Percentiles rank a stretch among this genome's conserved stretches.
Evolutionary conservation across 2,797 vertebrate genomes (phyloP).

Genomic region (Malacoctenus gilli): DNA sequence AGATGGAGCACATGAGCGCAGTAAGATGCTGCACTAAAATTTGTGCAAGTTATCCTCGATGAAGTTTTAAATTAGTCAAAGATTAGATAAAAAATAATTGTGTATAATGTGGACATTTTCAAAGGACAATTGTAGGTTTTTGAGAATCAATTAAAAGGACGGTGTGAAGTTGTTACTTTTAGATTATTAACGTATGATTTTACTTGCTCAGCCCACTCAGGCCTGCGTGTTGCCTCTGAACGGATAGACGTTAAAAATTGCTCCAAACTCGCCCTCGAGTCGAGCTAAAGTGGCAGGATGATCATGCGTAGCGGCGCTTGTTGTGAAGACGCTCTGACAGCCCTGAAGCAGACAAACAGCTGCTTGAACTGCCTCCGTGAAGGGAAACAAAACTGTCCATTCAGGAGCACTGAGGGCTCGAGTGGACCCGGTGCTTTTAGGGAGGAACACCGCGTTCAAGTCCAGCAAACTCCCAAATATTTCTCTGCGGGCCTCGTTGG

Average conservation of each 20-base stretch:
- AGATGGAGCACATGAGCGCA: too few relatives aligned
- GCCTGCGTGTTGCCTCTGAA: background rate
- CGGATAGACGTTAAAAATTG: background rate
- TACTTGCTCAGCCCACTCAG: too few relatives aligned
- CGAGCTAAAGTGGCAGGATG: constrained; percentile 8
- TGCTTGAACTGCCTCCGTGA: constrained; percentile 10
- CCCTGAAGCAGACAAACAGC: constrained; percentile 9
- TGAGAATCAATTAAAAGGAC: too few relatives aligned
- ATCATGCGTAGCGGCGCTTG: constrained; percentile 9
- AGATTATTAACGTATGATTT: too few relatives aligned
- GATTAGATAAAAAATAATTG: too few relatives aligned
- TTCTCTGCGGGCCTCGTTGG: constrained; percentile 8
- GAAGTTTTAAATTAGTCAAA: too few relatives aligned
- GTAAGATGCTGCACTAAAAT: too few relatives aligned
- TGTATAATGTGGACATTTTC: too few relatives aligned
- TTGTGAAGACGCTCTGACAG: constrained; percentile 11
- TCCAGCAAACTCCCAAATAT: background rate
- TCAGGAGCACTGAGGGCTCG: constrained; percentile 1
- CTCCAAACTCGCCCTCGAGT: constrained; percentile 7
- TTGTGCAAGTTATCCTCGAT: too few relatives aligned
- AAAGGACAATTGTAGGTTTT: too few relatives aligned
- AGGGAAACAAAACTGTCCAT: constrained; percentile 5
- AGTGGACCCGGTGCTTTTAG: background rate
- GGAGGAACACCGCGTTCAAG: constrained; percentile 1
- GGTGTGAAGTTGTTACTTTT: too few relatives aligned